Evolutionary conservation across 2,113 vertebrate species (phyloP).

Genomic region (Daphoenositta chrysoptera): DNA sequence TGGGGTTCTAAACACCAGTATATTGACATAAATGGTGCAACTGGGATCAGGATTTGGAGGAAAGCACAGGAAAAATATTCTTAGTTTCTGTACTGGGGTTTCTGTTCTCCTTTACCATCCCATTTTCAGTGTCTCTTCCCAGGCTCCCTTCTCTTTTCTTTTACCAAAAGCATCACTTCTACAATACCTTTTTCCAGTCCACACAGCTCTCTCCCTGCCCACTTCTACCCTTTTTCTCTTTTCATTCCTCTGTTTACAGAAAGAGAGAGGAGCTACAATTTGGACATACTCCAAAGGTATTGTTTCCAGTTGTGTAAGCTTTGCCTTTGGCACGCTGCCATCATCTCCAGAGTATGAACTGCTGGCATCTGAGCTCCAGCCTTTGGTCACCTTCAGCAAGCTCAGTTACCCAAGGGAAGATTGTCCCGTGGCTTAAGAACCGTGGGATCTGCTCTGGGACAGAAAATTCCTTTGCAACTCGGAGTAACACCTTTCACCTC

Average conservation of each 20-base stretch:
- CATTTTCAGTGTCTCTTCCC: not conserved
- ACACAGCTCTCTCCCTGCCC: not conserved
- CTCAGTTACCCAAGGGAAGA: not conserved
- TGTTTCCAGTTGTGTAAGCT: not conserved
- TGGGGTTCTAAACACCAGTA: not conserved
- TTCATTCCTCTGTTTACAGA: not conserved
- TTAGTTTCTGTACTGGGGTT: not conserved
- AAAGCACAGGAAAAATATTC: not conserved
- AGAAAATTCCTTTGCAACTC: not conserved
- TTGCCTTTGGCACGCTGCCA: accelerated
- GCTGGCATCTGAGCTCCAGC: not conserved
- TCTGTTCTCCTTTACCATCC: not conserved
- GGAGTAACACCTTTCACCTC: accelerated
- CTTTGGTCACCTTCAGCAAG: not conserved
- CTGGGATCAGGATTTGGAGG: not conserved
- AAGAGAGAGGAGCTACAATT: not conserved
- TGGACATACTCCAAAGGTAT: not conserved
- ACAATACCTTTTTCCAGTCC: not conserved
- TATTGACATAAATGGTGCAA: not conserved
- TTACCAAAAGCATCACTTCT: not conserved
- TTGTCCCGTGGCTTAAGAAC: accelerated
- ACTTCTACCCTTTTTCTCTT: not conserved
- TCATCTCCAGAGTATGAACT: accelerated
- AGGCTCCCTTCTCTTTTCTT: not conserved
- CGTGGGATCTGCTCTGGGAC: not conserved